A percentile compares a stretch with the other conserved stretches of the same genome.
Evolutionary conservation across 2,113 vertebrate species (phyloP).

Genomic region (Canis aureus): DNA sequence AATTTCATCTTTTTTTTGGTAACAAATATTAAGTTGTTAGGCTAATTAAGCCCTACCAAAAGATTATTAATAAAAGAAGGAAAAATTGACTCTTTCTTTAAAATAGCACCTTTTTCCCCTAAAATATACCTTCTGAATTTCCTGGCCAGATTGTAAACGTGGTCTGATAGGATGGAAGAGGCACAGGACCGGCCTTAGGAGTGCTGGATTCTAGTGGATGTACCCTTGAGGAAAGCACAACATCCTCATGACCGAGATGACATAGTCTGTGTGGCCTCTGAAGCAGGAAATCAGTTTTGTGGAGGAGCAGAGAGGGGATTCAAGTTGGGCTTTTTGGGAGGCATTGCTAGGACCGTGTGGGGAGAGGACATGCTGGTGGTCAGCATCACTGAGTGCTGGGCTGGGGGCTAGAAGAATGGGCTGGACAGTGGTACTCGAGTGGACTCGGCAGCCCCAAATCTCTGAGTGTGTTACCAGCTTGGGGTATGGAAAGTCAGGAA

Average conservation of each 20-base stretch:
- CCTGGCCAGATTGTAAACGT: background rate
- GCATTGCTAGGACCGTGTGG: rapidly evolving
- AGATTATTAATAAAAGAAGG: background rate
- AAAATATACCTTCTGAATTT: background rate
- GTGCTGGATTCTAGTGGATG: background rate
- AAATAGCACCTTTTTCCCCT: background rate
- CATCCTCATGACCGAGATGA: background rate
- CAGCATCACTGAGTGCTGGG: rapidly evolving
- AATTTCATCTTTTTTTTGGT: background rate
- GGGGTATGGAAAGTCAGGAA: rapidly evolving
- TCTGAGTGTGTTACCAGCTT: rapidly evolving
- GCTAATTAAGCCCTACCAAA: background rate
- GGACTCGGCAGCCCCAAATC: rapidly evolving
- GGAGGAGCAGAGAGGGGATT: no score
- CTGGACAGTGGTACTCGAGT: rapidly evolving
- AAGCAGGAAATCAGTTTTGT: rapidly evolving
- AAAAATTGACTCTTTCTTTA: background rate
- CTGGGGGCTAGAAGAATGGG: no score
- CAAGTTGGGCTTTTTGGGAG: rapidly evolving
- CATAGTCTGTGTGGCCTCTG: rapidly evolving
- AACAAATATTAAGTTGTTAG: background rate
- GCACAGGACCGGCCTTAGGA: background rate
- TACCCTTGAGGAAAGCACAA: background rate
- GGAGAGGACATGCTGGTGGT: rapidly evolving
- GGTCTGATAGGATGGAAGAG: background rate